Evolutionary conservation across 1,140 invertebrate species (phyloP), one percentile per base, ranked within the genome.

Genomic region (Belonocnema kinseyi): DNA sequence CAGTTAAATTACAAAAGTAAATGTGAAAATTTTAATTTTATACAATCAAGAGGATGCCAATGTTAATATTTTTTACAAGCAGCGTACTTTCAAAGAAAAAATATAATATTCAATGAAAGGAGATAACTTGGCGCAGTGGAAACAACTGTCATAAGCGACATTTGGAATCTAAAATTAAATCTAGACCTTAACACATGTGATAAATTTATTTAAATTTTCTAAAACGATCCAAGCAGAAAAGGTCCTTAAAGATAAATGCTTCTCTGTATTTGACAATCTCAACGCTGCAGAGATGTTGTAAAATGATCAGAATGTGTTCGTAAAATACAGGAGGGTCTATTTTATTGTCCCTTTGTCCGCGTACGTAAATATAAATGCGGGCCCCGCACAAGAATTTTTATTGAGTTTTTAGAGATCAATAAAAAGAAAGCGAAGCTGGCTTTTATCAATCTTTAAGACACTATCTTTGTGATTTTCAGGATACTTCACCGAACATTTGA

Each of bases 351-450:
- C 26, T 66, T 26, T 66, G 26, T 46, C 26, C 58, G 33, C 58
- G 26, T 66, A 66, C 58, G 21, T 66, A 66, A 66, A 66, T 66
- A 33, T 66, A 66, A 4, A 66, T 66, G 58, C 58, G 26, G 58
- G 58, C 26, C 58, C 26, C 21, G 40, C 33, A 66, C 33, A 66
- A 66, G 26, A n/a, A 66, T 33, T 40, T 46, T 66, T 66, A 66
- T 66, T 16, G 61, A 66, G 26, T 66, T 66, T 66, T 66, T 66
- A 66, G 14, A 66, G 61, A 66, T 66, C 61, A 66, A 66, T 66
- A 66, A 66, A 66, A 66, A 40, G 33, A 40, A 66, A 66, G 33
- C 61, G 61, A 33, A n/a, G n/a, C 33, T 66, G 33, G 26, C 40
- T 66, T 66, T 66, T 66, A 66, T 66, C 61, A 66, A 40, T 33